Conservation (phyloP, 2,888 invertebrate species). For the Dendrolimus pini region DNA sequence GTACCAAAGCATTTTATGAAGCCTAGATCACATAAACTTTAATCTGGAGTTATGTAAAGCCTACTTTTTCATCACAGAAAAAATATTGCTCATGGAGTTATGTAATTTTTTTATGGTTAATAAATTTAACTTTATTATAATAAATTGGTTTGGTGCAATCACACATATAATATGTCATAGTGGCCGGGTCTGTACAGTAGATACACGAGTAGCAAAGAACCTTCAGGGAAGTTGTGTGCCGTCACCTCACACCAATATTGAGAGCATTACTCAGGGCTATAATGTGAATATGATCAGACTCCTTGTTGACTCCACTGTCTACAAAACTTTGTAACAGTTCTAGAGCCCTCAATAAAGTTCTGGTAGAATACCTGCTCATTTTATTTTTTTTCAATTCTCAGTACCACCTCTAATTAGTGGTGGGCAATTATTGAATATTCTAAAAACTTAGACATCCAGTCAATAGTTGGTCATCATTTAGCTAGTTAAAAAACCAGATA, state of each 20-base stretch:
- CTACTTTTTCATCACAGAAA: too few relatives aligned
- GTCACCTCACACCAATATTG: slow-evolving; percentile 87
- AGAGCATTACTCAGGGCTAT: slow-evolving; percentile 94
- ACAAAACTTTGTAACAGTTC: slow-evolving; percentile 95
- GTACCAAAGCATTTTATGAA: too few relatives aligned
- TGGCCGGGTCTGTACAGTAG: slow-evolving; percentile 98
- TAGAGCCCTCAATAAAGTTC: slow-evolving; percentile 96
- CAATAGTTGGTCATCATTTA: too few relatives aligned
- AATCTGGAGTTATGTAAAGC: too few relatives aligned
- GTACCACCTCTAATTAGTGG: too few relatives aligned
- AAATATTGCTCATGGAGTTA: too few relatives aligned
- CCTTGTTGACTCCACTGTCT: slow-evolving; percentile 96
- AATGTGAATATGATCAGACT: slow-evolving; percentile 98
- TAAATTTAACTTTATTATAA: slow-evolving; percentile 39
- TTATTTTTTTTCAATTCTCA: slow-evolving; percentile 39
- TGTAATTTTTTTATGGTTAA: not conserved
- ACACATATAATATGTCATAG: slow-evolving; percentile 96
- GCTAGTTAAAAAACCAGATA: too few relatives aligned
- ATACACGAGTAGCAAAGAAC: slow-evolving; percentile 87
- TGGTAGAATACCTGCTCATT: slow-evolving; percentile 95
- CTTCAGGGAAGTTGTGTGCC: slow-evolving; percentile 94
- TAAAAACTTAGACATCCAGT: too few relatives aligned
- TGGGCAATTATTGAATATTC: too few relatives aligned
- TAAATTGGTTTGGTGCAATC: slow-evolving; percentile 43
- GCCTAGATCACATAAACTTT: too few relatives aligned